phyloP scores from a whole-genome alignment of 2,113 vertebrate species.

The Smithornis capensis region DNA sequence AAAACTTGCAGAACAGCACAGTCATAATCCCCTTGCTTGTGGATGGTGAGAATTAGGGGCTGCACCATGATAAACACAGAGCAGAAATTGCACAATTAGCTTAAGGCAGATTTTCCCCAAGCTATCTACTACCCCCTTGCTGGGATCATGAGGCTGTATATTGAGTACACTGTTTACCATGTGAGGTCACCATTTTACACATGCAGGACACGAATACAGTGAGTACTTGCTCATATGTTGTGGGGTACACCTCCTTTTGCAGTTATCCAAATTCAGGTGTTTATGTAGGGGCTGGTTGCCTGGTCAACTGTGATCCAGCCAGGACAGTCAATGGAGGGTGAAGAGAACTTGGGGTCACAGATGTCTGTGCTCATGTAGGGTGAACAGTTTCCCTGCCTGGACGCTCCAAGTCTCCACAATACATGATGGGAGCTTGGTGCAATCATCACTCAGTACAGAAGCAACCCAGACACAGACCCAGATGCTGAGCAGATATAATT shows the following conservation, averaged over 20 bases:
- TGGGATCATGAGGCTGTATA: background rate
- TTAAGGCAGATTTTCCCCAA: background rate
- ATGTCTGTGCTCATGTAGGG: accelerated
- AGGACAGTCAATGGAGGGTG: background rate
- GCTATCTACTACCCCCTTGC: background rate
- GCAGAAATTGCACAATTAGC: background rate
- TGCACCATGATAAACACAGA: background rate
- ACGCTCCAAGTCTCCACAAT: background rate
- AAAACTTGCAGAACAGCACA: background rate
- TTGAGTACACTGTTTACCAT: background rate
- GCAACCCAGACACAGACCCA: background rate
- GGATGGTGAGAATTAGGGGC: background rate
- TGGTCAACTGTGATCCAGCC: background rate
- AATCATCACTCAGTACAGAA: background rate
- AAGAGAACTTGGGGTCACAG: background rate
- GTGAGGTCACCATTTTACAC: background rate
- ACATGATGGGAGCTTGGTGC: accelerated
- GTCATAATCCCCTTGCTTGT: background rate
- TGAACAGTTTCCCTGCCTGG: background rate
- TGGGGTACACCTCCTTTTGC: background rate
- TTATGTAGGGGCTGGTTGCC: background rate
- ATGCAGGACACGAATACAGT: background rate
- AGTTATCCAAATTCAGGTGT: background rate
- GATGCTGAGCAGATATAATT: background rate
- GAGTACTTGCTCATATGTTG: background rate